Evolutionary conservation across 2,797 vertebrate genomes (phyloP).

Genomic region (Propithecus deckenii): DNA sequence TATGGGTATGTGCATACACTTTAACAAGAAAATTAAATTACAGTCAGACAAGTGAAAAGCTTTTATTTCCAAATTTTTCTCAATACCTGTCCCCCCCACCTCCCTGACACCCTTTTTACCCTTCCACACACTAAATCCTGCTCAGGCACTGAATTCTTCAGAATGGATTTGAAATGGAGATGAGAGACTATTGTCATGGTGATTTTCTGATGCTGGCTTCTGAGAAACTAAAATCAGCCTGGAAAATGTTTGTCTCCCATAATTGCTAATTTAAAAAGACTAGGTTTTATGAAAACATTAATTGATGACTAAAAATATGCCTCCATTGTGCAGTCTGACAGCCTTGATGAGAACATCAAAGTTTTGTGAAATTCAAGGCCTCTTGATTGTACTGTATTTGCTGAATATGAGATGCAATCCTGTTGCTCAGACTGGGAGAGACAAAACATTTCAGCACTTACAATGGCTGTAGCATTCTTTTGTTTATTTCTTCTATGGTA

Average conservation of each 20-base stretch:
- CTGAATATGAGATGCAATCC: not conserved
- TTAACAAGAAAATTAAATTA: constrained; percentile 7
- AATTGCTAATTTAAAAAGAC: not conserved
- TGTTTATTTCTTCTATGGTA: constrained; percentile 17
- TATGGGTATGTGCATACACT: not conserved
- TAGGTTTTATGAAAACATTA: not conserved
- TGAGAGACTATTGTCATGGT: not conserved
- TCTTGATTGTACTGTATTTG: not conserved
- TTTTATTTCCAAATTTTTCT: not conserved
- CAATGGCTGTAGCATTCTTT: not conserved
- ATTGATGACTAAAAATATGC: not conserved
- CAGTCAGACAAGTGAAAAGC: not conserved
- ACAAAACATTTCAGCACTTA: not conserved
- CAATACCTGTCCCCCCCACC: not conserved
- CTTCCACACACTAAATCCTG: not conserved
- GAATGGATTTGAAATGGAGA: not conserved
- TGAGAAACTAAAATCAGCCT: not conserved
- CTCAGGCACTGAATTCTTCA: not conserved
- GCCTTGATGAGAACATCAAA: constrained; percentile 11
- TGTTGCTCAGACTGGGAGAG: not conserved
- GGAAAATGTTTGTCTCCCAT: not conserved
- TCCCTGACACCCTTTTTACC: accelerated
- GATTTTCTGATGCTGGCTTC: not conserved
- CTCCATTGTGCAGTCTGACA: not conserved
- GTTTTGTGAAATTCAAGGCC: constrained; percentile 1